Evolutionary conservation across 2,113 vertebrate species (phyloP).

Genomic region (Paralichthys olivaceus): DNA sequence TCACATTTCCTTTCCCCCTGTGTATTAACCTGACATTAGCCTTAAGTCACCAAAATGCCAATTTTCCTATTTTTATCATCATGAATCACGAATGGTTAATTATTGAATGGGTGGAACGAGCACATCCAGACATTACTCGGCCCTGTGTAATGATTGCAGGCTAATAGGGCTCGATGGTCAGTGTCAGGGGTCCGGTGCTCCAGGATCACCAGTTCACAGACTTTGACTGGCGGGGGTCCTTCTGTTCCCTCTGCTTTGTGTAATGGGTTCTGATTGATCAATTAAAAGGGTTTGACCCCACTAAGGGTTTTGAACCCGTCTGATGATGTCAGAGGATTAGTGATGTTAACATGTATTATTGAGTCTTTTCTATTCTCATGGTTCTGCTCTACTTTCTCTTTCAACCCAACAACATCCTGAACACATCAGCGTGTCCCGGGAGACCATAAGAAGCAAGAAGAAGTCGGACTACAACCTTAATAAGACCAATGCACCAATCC

Average conservation of each 20-base stretch:
- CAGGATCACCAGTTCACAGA: conserved; percentile 50
- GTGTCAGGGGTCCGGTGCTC: conserved; percentile 55
- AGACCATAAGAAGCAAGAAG: conserved; percentile 92
- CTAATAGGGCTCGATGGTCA: conserved; percentile 48
- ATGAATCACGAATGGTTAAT: conserved; percentile 49
- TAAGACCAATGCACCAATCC: conserved; percentile 94
- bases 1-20: background rate
- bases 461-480: conserved; percentile 95
- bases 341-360: conserved; percentile 34
- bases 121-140: conserved; percentile 49
- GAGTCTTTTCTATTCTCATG: conserved; percentile 25
- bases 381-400: conserved; percentile 6
- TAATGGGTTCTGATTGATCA: conserved; percentile 67
- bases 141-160: conserved; percentile 35
- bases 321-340: conserved; percentile 37
- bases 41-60: conserved; percentile 24
- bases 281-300: conserved; percentile 60
- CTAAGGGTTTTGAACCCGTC: conserved; percentile 38
- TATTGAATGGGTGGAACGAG: conserved; percentile 32
- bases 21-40: conserved; percentile 36
- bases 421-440: conserved; percentile 87
- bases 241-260: conserved; percentile 37
- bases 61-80: conserved; percentile 39
- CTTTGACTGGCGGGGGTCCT: conserved; percentile 16
- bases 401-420: conserved; percentile 20